Conservation (phyloP, 2,888 invertebrate genomes). For the Oasisia sp. region DNA sequence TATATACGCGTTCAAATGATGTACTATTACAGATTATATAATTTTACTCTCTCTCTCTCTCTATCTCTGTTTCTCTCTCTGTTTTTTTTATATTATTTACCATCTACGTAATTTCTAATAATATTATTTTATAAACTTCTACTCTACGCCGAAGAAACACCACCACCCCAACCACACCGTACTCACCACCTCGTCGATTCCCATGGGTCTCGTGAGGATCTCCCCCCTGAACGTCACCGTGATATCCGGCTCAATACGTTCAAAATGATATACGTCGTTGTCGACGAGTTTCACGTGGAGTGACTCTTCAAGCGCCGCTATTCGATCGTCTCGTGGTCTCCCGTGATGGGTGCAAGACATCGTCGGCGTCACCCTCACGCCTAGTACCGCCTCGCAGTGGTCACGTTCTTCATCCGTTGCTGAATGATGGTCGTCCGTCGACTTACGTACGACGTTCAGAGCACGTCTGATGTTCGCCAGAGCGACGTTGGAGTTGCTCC, state of each 20-base stretch:
- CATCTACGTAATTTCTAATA: not conserved
- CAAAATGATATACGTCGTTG: not conserved
- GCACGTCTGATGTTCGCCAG: not conserved
- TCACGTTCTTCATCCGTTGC: not conserved
- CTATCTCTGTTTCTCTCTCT: no score
- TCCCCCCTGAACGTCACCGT: not conserved
- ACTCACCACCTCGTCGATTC: not conserved
- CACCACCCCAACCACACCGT: not conserved
- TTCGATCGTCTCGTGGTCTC: not conserved
- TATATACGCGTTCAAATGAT: no score
- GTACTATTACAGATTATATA: no score
- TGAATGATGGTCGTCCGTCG: not conserved
- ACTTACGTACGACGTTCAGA: not conserved
- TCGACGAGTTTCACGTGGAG: not conserved
- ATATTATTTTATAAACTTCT: no score
- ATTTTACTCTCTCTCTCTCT: no score
- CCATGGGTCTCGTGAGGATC: not conserved
- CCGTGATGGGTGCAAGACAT: not conserved
- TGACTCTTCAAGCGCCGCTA: not conserved
- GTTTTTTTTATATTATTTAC: not conserved
- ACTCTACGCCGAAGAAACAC: not conserved
- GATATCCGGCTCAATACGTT: not conserved
- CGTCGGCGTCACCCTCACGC: not conserved
- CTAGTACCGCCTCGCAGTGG: not conserved
- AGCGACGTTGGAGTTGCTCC: not conserved